Conservation (phyloP, 2,888 invertebrate genomes). For the Lasioglossum leucozonium region DNA sequence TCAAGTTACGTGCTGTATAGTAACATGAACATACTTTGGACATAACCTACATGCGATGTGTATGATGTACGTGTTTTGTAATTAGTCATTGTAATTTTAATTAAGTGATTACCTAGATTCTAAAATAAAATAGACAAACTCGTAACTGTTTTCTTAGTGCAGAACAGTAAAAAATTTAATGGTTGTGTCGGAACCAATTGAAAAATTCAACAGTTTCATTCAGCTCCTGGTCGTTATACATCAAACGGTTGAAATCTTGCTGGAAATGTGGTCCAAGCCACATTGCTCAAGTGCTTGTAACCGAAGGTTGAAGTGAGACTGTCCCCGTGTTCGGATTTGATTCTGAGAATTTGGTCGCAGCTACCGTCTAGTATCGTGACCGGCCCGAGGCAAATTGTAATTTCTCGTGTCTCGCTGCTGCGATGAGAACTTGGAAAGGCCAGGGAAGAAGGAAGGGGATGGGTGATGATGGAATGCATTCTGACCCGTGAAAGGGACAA, state of each 20-base stretch:
- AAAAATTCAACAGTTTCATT: no score
- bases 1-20: no score
- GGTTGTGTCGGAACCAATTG: no score
- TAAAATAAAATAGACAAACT: no score
- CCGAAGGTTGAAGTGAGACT: neutral
- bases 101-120: no score
- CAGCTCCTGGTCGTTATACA: neutral
- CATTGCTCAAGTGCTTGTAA: neutral
- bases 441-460: neutral
- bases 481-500: neutral
- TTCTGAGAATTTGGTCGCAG: neutral
- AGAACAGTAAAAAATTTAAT: no score
- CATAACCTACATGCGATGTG: no score
- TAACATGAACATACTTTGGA: no score
- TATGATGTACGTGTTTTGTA: neutral
- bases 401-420: conserved; percentile 20
- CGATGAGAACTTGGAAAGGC: neutral
- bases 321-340: neutral
- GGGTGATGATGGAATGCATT: conserved; percentile 8
- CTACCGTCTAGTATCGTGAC: neutral
- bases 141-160: no score
- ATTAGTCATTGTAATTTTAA: neutral
- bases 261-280: neutral
- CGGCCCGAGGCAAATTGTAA: conserved; percentile 28
- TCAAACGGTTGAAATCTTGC: neutral